A percentile compares a stretch with the other conserved stretches of the same genome.
Conservation (phyloP, 2,888 invertebrate species). For the Sesia bembeciformis region DNA sequence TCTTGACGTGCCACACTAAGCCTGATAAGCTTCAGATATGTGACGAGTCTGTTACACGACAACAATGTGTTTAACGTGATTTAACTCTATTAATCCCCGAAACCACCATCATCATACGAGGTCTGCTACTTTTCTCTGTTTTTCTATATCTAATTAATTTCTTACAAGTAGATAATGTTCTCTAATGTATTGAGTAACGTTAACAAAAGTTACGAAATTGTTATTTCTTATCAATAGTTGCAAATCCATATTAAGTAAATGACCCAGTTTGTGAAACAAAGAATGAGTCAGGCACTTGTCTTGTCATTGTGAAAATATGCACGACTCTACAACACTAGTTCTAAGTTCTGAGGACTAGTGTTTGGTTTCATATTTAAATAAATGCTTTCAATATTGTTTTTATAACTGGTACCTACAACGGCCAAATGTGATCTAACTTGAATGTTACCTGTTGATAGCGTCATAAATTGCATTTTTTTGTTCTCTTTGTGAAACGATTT, state of each 20-base stretch:
- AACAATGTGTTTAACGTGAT: constrained; percentile 17
- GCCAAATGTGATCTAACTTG: no score
- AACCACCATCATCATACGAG: not conserved
- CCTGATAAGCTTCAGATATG: constrained; percentile 37
- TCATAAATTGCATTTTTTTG: no score
- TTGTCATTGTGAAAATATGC: constrained; percentile 44
- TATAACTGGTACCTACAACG: no score
- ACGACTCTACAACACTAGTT: constrained; percentile 7
- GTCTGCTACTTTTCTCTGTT: not conserved
- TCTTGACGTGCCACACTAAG: constrained; percentile 34
- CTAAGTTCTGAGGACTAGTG: no score
- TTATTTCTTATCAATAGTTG: constrained; percentile 5
- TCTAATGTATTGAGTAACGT: no score
- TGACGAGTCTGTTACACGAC: not conserved
- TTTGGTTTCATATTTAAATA: no score
- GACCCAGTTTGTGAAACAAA: constrained; percentile 57
- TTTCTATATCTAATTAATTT: no score
- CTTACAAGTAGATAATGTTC: no score
- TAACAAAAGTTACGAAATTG: no score
- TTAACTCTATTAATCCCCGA: constrained; percentile 28
- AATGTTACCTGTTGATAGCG: no score
- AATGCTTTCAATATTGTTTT: no score
- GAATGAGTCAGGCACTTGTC: constrained; percentile 45
- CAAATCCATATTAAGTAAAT: constrained; percentile 46
- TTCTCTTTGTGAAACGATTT: no score